These are phyloP conservation scores for Troilus luridus DNA, from an alignment of 2,888 invertebrate genomes.

Conservation along the genomic window DNA sequence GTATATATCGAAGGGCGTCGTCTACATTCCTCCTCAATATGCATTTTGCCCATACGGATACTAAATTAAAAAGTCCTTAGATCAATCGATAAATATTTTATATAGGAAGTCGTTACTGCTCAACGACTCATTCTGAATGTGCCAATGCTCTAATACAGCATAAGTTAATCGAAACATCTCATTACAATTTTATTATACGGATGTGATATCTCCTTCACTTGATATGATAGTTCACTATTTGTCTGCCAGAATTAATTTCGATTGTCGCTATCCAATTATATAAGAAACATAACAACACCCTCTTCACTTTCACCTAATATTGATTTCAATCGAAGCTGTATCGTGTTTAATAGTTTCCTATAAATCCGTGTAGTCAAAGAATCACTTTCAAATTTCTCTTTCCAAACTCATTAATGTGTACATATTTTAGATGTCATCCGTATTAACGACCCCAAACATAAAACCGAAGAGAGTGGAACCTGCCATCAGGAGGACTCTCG, in stretches of 20 bases:
- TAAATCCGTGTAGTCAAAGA: not conserved
- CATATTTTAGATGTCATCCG: slow-evolving; percentile 29
- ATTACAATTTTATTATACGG: no score
- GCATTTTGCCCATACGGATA: no score
- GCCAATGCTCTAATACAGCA: no score
- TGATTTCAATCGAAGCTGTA: not conserved
- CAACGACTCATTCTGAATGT: no score
- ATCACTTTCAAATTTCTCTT: slow-evolving; percentile 29
- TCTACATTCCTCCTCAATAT: no score
- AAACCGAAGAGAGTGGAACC: slow-evolving; percentile 9
- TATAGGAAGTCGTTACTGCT: no score
- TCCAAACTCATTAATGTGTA: slow-evolving; percentile 5
- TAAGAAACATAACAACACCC: not conserved
- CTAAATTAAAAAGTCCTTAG: no score
- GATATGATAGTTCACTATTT: no score
- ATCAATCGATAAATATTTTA: no score
- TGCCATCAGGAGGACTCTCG: not conserved
- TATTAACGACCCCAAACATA: not conserved
- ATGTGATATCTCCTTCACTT: no score
- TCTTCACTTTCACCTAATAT: not conserved
- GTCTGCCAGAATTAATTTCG: not conserved
- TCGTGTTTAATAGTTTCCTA: not conserved
- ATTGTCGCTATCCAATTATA: not conserved
- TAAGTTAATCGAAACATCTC: no score
- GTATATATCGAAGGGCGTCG: no score